phyloP scores from a whole-genome alignment of 2,888 invertebrate species.

The Netelia melanura region DNA sequence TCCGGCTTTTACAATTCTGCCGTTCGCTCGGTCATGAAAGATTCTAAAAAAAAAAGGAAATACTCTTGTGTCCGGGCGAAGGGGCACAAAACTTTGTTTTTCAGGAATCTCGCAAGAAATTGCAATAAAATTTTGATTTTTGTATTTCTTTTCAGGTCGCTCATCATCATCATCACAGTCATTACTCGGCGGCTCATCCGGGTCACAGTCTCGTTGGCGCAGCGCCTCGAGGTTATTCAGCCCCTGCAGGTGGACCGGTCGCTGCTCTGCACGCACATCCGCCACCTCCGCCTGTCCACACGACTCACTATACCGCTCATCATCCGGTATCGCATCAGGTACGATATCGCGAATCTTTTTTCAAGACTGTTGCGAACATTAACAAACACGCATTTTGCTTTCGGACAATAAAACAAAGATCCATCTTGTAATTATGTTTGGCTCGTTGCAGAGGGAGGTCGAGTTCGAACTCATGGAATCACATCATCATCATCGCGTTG shows the following conservation, averaged over 20 bases:
- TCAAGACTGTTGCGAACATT: background rate
- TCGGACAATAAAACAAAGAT: background rate
- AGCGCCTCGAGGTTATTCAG: slow-evolving; percentile 81
- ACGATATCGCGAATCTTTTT: slow-evolving; percentile 8
- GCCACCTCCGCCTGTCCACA: slow-evolving; percentile 78
- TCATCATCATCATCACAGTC: slow-evolving; percentile 80
- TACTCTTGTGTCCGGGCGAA: no score
- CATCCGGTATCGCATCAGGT: slow-evolving; percentile 83
- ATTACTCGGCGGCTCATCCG: slow-evolving; percentile 80
- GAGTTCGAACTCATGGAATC: slow-evolving; percentile 81
- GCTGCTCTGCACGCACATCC: slow-evolving; percentile 81
- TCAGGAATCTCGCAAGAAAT: no score
- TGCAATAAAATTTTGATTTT: background rate
- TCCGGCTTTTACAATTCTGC: background rate
- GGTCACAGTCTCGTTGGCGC: slow-evolving; percentile 81
- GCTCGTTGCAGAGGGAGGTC: slow-evolving; percentile 79
- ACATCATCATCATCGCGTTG: slow-evolving; percentile 84
- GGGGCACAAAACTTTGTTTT: no score
- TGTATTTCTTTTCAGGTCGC: slow-evolving; percentile 74
- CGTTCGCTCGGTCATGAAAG: background rate
- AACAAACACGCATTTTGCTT: no score
- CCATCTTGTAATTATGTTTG: slow-evolving; percentile 7
- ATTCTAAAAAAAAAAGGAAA: no score
- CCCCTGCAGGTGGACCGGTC: slow-evolving; percentile 81
- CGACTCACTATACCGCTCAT: slow-evolving; percentile 80